A percentile compares a stretch with the other conserved stretches of the same genome.
Evolutionary conservation across 2,113 vertebrate genomes (phyloP).

Genomic region (Holacanthus passer): DNA sequence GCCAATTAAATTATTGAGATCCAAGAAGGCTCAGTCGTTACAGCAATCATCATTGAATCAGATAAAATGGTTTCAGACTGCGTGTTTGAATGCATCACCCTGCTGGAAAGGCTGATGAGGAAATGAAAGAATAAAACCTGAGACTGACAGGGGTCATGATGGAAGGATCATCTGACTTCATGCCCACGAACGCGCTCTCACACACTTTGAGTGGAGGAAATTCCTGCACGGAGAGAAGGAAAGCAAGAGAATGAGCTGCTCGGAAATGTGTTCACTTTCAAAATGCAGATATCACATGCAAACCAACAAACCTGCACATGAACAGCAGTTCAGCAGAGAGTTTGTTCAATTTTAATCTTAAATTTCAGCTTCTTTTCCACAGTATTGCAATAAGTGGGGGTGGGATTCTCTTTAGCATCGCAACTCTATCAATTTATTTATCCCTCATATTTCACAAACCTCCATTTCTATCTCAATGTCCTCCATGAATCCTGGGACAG

Average conservation of each 20-base stretch:
- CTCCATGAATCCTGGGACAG: background rate
- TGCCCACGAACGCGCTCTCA: slow-evolving; percentile 22
- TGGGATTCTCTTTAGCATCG: background rate
- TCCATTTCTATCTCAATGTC: slow-evolving; percentile 68
- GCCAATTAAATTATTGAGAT: background rate
- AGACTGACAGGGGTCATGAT: slow-evolving; percentile 7
- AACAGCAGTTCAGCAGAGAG: background rate
- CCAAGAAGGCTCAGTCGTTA: background rate
- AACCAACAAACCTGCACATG: background rate
- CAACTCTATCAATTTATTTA: background rate
- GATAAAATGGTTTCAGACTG: background rate
- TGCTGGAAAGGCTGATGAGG: too few relatives aligned
- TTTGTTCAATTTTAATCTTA: background rate
- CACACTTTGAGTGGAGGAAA: slow-evolving; percentile 35
- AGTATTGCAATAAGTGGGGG: background rate
- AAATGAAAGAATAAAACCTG: background rate
- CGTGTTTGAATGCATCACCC: background rate
- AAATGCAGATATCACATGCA: background rate
- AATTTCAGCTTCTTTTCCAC: background rate
- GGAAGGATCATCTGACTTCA: slow-evolving; percentile 25
- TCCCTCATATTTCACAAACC: slow-evolving; percentile 37
- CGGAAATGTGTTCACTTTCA: background rate
- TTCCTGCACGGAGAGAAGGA: slow-evolving; percentile 35
- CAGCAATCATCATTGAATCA: background rate
- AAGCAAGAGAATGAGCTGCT: background rate